phyloP scores from a whole-genome alignment of 1,140 invertebrate species.

The Ostrea denselamellosa region DNA sequence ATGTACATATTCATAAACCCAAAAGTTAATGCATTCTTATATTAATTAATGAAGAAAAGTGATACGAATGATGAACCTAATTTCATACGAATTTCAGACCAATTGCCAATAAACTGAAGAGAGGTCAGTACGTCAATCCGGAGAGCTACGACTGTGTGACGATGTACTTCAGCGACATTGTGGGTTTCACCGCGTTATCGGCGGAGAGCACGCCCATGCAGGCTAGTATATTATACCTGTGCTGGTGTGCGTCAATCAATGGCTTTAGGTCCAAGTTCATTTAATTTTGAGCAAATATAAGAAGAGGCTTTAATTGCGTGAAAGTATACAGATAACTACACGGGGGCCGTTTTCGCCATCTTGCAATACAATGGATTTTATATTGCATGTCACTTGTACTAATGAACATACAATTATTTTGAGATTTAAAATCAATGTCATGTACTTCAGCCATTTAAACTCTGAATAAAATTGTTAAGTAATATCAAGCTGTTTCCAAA shows the following conservation, averaged over 20 bases:
- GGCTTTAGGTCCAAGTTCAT: no score
- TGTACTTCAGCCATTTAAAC: background rate
- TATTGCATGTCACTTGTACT: background rate
- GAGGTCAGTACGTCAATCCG: conserved; percentile 84
- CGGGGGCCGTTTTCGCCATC: background rate
- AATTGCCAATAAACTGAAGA: conserved; percentile 94
- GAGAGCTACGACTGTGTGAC: conserved; percentile 69
- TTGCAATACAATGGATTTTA: background rate
- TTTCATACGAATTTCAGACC: conserved; percentile 81
- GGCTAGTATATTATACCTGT: conserved; percentile 71
- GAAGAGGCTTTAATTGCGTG: no score
- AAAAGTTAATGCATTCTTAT: background rate
- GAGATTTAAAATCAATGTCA: background rate
- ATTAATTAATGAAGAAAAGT: background rate
- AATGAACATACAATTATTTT: background rate
- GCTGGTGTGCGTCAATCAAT: background rate
- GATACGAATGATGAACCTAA: background rate
- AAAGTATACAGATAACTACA: background rate
- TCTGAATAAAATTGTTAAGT: background rate
- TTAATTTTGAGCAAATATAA: no score
- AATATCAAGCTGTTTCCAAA: background rate
- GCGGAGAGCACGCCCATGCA: conserved; percentile 83
- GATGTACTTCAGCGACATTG: conserved; percentile 75
- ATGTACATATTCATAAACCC: background rate
- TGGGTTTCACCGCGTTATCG: conserved; percentile 84